Evolutionary conservation across 2,113 vertebrate genomes (phyloP).

Genomic region (Telmatochromis sp.): DNA sequence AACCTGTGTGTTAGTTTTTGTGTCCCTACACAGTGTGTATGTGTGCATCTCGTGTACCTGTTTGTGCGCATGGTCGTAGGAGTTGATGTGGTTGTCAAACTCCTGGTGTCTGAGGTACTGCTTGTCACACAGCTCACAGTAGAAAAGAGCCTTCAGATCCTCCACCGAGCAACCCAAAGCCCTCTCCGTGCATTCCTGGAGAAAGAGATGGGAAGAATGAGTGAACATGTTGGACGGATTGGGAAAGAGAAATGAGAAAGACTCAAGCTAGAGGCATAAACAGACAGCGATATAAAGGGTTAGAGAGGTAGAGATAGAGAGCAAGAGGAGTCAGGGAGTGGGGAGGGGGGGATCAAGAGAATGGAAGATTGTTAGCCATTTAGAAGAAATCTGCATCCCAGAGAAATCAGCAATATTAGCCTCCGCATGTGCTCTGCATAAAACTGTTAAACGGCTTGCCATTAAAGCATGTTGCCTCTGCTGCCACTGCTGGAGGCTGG

Average conservation of each 20-base stretch:
- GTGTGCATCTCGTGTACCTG: conserved; percentile 78
- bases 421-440: conserved; percentile 49
- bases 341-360: neutral
- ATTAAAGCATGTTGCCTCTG: conserved; percentile 44
- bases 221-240: neutral
- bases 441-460: conserved; percentile 53
- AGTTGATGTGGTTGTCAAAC: conserved; percentile 99
- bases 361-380: conserved; percentile 51
- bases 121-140: conserved; percentile 98
- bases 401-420: conserved; percentile 59
- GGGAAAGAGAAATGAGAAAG: neutral
- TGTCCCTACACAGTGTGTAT: neutral
- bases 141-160: conserved; percentile 94
- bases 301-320: conserved; percentile 4
- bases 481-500: conserved; percentile 36
- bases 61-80: conserved; percentile 98
- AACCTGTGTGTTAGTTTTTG: neutral
- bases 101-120: conserved; percentile 99
- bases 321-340: neutral
- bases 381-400: conserved; percentile 54
- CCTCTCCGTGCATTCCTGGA: conserved; percentile 85
- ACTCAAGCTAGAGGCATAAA: conserved; percentile 16
- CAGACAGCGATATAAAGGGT: conserved; percentile 1
- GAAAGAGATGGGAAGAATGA: conserved; percentile 28
- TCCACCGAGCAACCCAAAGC: conserved; percentile 86